Conservation (phyloP, 2,888 invertebrate species). For the Apamea epomidion region DNA sequence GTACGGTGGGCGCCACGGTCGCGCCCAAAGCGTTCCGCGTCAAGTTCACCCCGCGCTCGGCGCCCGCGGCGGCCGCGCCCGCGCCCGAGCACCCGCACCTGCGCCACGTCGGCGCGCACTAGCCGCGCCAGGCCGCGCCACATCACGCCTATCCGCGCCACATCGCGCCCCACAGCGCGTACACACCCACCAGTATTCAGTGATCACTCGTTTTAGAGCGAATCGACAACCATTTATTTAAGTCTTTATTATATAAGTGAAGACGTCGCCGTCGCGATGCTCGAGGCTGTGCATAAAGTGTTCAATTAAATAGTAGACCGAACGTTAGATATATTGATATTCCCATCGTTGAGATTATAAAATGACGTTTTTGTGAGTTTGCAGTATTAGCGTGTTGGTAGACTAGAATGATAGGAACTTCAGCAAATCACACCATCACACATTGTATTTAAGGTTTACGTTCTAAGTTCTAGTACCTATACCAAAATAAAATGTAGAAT, state of each 20-base stretch:
- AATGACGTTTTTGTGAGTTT: constrained; percentile 80
- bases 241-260: constrained; percentile 84
- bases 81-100: constrained; percentile 84
- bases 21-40: constrained; percentile 95
- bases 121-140: constrained; percentile 69
- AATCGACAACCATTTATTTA: constrained; percentile 87
- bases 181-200: constrained; percentile 89
- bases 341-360: constrained; percentile 89
- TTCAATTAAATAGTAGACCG: constrained; percentile 87
- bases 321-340: constrained; percentile 82
- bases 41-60: constrained; percentile 90
- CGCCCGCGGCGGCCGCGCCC: constrained; percentile 78
- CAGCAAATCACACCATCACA: constrained; percentile 77
- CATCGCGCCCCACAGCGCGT: constrained; percentile 74
- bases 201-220: constrained; percentile 91
- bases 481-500: constrained; percentile 86
- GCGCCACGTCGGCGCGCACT: constrained; percentile 86
- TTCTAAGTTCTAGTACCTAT: constrained; percentile 86
- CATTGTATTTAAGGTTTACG: constrained; percentile 73
- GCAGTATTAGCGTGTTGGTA: constrained; percentile 83
- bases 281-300: constrained; percentile 90
- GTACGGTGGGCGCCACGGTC: constrained; percentile 96
- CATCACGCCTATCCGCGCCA: constrained; percentile 75
- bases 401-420: constrained; percentile 77
- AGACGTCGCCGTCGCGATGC: constrained; percentile 83